Evolutionary conservation across 1,140 invertebrate species (phyloP).

Genomic region (Vanessa tameamea): DNA sequence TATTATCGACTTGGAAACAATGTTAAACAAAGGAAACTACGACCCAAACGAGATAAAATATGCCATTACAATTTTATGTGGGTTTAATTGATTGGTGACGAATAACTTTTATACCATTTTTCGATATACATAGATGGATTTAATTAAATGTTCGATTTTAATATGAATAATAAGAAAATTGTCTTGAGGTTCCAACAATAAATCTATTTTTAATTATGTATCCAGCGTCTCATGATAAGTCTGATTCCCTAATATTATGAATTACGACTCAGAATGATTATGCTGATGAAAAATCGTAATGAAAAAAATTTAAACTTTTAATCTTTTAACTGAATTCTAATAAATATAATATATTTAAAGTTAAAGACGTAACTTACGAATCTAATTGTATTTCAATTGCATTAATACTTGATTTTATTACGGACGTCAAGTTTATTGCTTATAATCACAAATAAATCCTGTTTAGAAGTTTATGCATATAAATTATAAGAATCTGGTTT

Average conservation of each 20-base stretch:
- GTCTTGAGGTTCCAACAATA: too few species aligned
- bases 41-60: constrained; percentile 5
- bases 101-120: neutral
- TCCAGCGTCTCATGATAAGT: too few species aligned
- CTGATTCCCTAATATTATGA: too few species aligned
- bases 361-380: neutral
- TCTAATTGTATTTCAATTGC: neutral
- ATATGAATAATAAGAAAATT: too few species aligned
- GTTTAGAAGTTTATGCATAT: constrained; percentile 6
- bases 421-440: constrained; percentile 12
- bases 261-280: too few species aligned
- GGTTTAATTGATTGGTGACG: neutral
- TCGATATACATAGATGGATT: neutral
- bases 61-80: constrained; percentile 7
- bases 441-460: constrained; percentile 9
- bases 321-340: too few species aligned
- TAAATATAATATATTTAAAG: too few species aligned
- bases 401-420: constrained; percentile 23
- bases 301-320: too few species aligned
- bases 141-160: too few species aligned
- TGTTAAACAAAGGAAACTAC: constrained; percentile 16
- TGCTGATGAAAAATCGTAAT: too few species aligned
- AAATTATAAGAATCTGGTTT: constrained; percentile 4
- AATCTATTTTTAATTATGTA: too few species aligned
- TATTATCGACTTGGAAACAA: constrained; percentile 20